These are phyloP conservation scores for Acronicta alni DNA, from an alignment of 2,888 invertebrate genomes.

Conservation along the genomic window DNA sequence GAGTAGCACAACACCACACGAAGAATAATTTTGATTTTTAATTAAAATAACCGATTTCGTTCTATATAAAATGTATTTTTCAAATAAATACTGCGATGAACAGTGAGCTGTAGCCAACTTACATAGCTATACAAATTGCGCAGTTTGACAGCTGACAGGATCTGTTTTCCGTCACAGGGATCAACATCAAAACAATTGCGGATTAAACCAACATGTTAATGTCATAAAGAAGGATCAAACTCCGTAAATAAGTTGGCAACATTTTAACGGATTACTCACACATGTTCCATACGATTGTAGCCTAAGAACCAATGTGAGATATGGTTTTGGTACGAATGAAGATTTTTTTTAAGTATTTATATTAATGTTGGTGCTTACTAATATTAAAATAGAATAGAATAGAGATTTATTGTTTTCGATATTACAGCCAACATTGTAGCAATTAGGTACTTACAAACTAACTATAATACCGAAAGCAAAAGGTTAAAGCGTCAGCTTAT, in stretches of 20 bases:
- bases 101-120: background rate
- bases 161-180: slow-evolving; percentile 40
- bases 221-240: slow-evolving; percentile 47
- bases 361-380: too few species aligned
- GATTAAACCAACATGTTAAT: slow-evolving; percentile 31
- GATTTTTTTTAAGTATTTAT: background rate
- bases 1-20: too few species aligned
- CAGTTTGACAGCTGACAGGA: slow-evolving; percentile 36
- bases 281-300: slow-evolving; percentile 4
- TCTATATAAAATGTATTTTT: too few species aligned
- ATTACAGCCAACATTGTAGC: too few species aligned
- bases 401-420: too few species aligned
- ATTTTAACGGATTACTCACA: slow-evolving; percentile 37
- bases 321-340: slow-evolving; percentile 6
- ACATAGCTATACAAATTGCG: slow-evolving; percentile 21
- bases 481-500: too few species aligned
- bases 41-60: too few species aligned
- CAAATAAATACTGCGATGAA: background rate
- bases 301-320: slow-evolving; percentile 21
- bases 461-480: too few species aligned
- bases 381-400: too few species aligned
- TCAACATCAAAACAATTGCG: slow-evolving; percentile 42
- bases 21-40: too few species aligned
- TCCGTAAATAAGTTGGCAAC: slow-evolving; percentile 43
- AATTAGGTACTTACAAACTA: too few species aligned